Conservation (phyloP, 2,113 vertebrate genomes). For the Rhinichthys klamathensis region DNA sequence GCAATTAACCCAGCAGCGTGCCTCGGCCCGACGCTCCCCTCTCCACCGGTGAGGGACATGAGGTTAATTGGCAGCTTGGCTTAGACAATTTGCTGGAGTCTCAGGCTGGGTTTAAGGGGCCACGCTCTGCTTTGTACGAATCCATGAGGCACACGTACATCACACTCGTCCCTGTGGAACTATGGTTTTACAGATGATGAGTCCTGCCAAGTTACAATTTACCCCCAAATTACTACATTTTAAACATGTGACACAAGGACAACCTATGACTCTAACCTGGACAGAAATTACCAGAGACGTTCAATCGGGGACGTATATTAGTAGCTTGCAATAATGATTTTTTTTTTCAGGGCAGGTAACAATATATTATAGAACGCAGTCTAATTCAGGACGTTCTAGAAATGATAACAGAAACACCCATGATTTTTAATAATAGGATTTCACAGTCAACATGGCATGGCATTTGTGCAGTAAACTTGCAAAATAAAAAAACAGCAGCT, state of each 20-base stretch:
- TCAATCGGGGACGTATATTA: background rate
- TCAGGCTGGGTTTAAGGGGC: constrained; percentile 56
- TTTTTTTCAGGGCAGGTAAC: background rate
- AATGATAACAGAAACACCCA: background rate
- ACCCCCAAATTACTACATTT: constrained; percentile 50
- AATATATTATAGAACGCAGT: background rate
- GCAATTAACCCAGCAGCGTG: constrained; percentile 62
- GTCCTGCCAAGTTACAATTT: constrained; percentile 57
- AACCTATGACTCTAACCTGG: constrained; percentile 37
- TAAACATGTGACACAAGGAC: constrained; percentile 51
- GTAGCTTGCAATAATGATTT: constrained; percentile 21
- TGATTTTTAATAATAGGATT: background rate
- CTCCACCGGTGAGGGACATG: constrained; percentile 49
- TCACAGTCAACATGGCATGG: background rate
- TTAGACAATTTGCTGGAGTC: constrained; percentile 63
- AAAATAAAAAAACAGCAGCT: too few relatives aligned
- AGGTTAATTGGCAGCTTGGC: constrained; percentile 63
- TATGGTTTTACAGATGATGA: constrained; percentile 49
- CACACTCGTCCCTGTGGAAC: constrained; percentile 49
- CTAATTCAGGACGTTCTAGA: background rate
- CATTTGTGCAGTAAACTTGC: background rate
- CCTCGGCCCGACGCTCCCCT: constrained; percentile 7
- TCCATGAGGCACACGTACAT: constrained; percentile 49
- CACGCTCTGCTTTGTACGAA: constrained; percentile 56
- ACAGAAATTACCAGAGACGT: constrained; percentile 38